Evolutionary conservation across 2,797 vertebrate genomes (phyloP), one percentile per base, ranked within the genome.

Genomic region (Melanogrammus aeglefinus): DNA sequence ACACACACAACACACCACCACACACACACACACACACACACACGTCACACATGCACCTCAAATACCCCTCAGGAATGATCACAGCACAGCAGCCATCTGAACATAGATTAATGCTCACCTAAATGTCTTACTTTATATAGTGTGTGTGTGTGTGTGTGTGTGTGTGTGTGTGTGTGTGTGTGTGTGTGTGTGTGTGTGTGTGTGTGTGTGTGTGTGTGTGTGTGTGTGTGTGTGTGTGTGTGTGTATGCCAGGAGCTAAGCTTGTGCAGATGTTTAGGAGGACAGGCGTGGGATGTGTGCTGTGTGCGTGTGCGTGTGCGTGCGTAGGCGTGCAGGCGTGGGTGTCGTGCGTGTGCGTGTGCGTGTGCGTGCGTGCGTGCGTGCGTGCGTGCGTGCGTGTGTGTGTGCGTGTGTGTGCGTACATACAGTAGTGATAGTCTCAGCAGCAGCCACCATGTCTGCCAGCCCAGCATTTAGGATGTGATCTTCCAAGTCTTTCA

Each of bases 401-500:
- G 7, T 0, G 24, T 84, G 88, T 89, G 69, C 16, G 69, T 71
- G 29, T 71, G 69, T 41, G 35, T 14, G 36, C 39, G 3, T 31
- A 94, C 97, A 96, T 92, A 99, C 98, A 85, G 98, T 97, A 87
- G 97, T 99, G 93, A 99, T 99, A n/a, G 97, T 98, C 91, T 99
- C 98, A 33, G 98, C 98, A 76, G 98, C 96, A 57, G 97, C 98
- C 88, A 99, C 97, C 98, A 99, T 99, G 80, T 99, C 97, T n/a
- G 98, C 98, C 83, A 99, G 94, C 79, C 98, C 97, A 57, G 97
- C 98, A 83, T 96, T 99, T 91, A 99, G 95, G 90, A 99, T 99
- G 92, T 99, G 98, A 44, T 99, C 98, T 92, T 99, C 98, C 86
- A 99, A 93, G 89, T 99, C 97, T 91, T 99, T 99, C 83, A 99